phyloP scores from a whole-genome alignment of 1,140 invertebrate genomes.

The Elysia chlorotica region DNA sequence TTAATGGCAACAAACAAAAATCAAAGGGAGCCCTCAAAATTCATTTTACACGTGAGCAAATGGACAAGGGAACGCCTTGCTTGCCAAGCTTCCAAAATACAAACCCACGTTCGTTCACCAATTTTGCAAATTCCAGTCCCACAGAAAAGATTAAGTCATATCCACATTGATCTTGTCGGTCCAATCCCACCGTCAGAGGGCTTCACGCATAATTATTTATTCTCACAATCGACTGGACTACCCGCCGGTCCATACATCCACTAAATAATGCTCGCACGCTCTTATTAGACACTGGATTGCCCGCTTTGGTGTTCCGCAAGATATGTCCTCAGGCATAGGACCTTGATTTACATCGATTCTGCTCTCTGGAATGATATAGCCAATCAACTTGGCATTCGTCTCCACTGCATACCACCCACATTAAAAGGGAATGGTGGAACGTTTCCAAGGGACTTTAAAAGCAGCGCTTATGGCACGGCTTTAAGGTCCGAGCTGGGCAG shows the following conservation, averaged over 20 bases:
- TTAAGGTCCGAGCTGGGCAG: background rate
- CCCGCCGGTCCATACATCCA: background rate
- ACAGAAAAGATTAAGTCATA: background rate
- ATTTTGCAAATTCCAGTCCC: background rate
- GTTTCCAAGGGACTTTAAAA: conserved; percentile 20
- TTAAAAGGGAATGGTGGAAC: conserved; percentile 17
- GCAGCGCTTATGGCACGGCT: conserved; percentile 9
- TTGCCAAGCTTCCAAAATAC: background rate
- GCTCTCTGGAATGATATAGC: too few relatives aligned
- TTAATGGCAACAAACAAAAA: too few relatives aligned
- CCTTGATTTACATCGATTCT: too few relatives aligned
- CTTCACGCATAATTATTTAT: background rate
- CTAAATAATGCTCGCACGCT: too few relatives aligned
- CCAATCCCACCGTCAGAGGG: background rate
- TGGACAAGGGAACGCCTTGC: background rate
- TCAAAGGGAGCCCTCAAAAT: too few relatives aligned
- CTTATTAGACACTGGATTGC: too few relatives aligned
- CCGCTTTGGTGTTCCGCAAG: too few relatives aligned
- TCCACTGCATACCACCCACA: conserved; percentile 14
- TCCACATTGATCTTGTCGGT: background rate
- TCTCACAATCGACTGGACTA: background rate
- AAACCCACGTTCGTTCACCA: background rate
- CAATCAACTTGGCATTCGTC: background rate
- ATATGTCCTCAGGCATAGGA: too few relatives aligned
- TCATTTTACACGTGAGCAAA: background rate